Percentiles rank a stretch among this genome's conserved stretches.
phyloP scores from a whole-genome alignment of 2,797 vertebrate species.

The Sitta carolinensis region DNA sequence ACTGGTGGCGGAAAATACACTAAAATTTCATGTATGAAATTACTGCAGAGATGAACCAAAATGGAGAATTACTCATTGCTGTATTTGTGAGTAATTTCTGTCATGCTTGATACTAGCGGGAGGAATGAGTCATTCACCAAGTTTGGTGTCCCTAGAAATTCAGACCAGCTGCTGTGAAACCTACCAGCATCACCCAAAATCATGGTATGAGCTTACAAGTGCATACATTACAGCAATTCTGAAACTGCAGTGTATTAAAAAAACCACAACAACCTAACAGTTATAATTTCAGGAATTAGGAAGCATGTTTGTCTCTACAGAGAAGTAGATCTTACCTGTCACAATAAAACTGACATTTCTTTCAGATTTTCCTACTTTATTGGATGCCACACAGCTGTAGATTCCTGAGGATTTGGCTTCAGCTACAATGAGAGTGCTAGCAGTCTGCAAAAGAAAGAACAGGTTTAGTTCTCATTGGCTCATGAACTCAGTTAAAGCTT shows the following conservation, averaged over 20 bases:
- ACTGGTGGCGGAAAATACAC: background rate
- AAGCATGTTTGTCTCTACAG: background rate
- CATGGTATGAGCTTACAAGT: background rate
- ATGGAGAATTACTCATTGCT: background rate
- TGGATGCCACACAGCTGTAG: conserved; percentile 90
- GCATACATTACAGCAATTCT: background rate
- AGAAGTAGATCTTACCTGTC: conserved; percentile 84
- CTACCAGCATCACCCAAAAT: background rate
- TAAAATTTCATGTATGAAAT: background rate
- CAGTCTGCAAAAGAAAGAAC: conserved; percentile 80
- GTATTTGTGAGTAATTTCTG: background rate
- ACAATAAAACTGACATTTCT: conserved; percentile 88
- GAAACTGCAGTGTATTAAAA: background rate
- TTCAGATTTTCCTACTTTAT: conserved; percentile 84
- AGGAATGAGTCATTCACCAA: background rate
- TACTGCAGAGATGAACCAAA: background rate
- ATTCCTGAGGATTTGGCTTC: conserved; percentile 87
- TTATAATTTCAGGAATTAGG: background rate
- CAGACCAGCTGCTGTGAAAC: background rate
- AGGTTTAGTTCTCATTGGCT: conserved; percentile 39
- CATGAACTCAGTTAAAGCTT: background rate
- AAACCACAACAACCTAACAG: background rate
- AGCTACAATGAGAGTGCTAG: conserved; percentile 88
- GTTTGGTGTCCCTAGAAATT: background rate
- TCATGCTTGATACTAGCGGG: background rate